Evolutionary conservation across 1,140 invertebrate genomes (phyloP).

Genomic region (Yoshiicerus persimilis): DNA sequence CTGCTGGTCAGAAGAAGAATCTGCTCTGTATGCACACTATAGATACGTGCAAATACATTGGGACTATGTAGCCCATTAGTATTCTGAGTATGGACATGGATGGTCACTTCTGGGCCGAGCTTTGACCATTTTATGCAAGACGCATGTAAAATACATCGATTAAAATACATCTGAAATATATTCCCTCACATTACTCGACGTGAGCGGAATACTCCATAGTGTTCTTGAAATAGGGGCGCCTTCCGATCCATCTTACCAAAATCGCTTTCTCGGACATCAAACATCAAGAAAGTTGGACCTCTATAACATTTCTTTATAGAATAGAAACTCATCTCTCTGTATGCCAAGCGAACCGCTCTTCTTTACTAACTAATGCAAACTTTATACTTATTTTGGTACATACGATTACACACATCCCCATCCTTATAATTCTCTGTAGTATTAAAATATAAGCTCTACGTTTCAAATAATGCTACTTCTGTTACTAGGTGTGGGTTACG

Average conservation of each 20-base stretch:
- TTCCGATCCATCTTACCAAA: slow-evolving; percentile 34
- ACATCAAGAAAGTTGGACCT: slow-evolving; percentile 28
- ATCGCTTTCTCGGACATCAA: slow-evolving; percentile 36
- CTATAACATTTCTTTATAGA: neutral
- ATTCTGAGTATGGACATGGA: slow-evolving; percentile 41
- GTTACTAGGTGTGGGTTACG: too few relatives aligned
- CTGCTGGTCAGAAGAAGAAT: neutral
- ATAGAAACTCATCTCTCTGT: neutral
- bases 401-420: neutral
- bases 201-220: slow-evolving; percentile 36
- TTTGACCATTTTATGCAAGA: slow-evolving; percentile 51
- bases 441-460: too few relatives aligned
- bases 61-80: slow-evolving; percentile 41
- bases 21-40: neutral
- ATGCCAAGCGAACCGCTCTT: neutral
- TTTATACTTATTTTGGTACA: neutral
- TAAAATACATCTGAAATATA: slow-evolving; percentile 50
- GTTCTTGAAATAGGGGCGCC: slow-evolving; percentile 8
- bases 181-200: slow-evolving; percentile 42
- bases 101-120: slow-evolving; percentile 49
- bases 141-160: slow-evolving; percentile 51
- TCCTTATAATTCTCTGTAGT: too few relatives aligned
- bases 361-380: neutral
- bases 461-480: too few relatives aligned
- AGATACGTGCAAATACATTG: neutral